These are phyloP conservation scores for Dermochelys coriacea DNA, from an alignment of 2,797 vertebrate genomes.

Conservation along the genomic window DNA sequence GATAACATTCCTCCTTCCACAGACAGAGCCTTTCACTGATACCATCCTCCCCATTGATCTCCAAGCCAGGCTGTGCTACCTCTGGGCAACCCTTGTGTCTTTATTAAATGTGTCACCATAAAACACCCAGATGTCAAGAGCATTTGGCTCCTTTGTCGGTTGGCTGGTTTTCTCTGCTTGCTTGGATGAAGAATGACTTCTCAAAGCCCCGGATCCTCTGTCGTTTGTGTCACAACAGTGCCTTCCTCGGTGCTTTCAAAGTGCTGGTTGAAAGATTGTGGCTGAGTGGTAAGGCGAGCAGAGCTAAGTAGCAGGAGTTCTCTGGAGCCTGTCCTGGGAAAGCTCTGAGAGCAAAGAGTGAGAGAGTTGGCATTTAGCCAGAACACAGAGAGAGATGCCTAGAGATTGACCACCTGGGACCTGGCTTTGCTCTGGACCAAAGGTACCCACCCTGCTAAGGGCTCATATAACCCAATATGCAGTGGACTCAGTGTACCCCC, in stretches of 20 bases:
- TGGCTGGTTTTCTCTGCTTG: neutral
- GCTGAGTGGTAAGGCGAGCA: neutral
- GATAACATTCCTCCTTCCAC: neutral
- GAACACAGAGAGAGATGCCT: neutral
- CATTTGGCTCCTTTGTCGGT: neutral
- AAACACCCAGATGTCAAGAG: conserved; percentile 5
- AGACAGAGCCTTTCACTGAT: neutral
- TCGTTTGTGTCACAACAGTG: neutral
- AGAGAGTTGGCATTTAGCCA: neutral
- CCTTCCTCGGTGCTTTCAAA: neutral
- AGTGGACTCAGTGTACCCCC: neutral
- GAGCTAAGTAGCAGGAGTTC: neutral
- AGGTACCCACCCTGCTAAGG: neutral
- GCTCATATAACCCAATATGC: neutral
- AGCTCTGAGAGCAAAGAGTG: neutral
- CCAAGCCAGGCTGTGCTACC: neutral
- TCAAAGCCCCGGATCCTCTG: neutral
- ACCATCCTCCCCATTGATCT: neutral
- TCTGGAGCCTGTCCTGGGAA: neutral
- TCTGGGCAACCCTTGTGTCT: conserved; percentile 5
- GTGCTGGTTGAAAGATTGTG: neutral
- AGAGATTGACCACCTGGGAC: neutral
- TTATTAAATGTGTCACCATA: neutral
- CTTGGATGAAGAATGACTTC: neutral
- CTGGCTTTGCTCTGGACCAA: neutral